These are phyloP conservation scores for Catagonus wagneri DNA, from an alignment of 2,113 vertebrate genomes.

Conservation along the genomic window DNA sequence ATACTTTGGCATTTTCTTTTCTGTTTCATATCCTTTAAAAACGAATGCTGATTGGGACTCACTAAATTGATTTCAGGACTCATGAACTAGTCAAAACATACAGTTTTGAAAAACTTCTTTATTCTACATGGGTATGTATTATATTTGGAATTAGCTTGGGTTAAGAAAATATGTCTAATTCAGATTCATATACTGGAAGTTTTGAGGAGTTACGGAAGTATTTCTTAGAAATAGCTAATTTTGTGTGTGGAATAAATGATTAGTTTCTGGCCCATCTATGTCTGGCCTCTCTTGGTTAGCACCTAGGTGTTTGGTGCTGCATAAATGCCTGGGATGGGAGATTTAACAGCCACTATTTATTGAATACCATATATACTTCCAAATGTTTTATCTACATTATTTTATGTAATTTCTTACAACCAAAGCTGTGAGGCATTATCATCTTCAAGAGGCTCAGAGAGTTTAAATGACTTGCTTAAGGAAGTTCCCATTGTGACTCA, in stretches of 20 bases:
- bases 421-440: background rate
- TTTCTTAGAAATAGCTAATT: background rate
- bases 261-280: background rate
- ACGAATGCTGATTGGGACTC: background rate
- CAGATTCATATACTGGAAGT: background rate
- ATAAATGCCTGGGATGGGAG: background rate
- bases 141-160: background rate
- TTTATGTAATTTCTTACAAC: slow-evolving; percentile 6
- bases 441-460: slow-evolving; percentile 12
- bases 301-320: background rate
- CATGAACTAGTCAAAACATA: background rate
- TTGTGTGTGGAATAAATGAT: background rate
- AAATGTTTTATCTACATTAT: background rate
- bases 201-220: background rate
- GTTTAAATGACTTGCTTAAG: slow-evolving; percentile 18
- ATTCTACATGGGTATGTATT: background rate
- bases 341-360: background rate
- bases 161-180: slow-evolving; percentile 38
- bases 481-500: no score
- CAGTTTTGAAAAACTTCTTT: slow-evolving; percentile 21
- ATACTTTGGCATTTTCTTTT: background rate
- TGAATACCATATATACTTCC: background rate
- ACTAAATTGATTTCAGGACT: slow-evolving; percentile 22
- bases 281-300: background rate
- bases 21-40: background rate